Base-by-base conservation (phyloP, 2,888 invertebrate genomes). In the Incurvaria masculella region DNA sequence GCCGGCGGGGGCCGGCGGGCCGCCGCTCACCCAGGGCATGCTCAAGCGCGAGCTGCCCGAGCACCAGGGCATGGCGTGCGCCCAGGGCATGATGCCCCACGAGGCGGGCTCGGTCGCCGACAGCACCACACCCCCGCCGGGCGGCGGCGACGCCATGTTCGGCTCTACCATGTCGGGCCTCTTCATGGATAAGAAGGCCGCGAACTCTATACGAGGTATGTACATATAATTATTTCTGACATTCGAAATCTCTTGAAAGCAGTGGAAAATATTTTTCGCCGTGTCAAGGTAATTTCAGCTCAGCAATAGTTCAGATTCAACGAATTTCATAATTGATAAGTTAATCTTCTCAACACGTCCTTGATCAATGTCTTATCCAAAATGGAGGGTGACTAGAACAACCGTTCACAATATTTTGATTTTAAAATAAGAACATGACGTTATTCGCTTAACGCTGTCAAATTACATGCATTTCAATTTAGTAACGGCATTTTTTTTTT, bases 121-220 rank as follows among this genome's bases (percentile, higher is more conserved):
- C 59, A 83, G 83, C 54, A 82, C 84, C 10, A 83, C 83, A 1
- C 83, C 84, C 0, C 81, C 82, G 45, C 50, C 55, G 0, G 72
- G 74, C 14, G 66, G 64, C 56, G 68, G 69, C 51, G 75, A 75
- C 41, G 70, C 71, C n/a, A 70, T 78, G 66, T 71, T 72, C 53
- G 72, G 75, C 44, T 67, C 79, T 0, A 69, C 72, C 0, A 66
- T 79, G 50, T 66, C 72, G 19, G 72, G 71, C 23, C 72, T 78
- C 72, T 81, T 79, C 49, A 80, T 82, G 66, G 82, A 83, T 56
- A 76, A 81, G 64, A 84, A 83, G 64, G 81, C 78, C 51, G 83
- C 82, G 47, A 86, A 85, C 63, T 85, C 85, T 45, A 86, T 86
- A 55, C 70, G 85, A 85, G 86, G 86, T 86, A 79, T 57, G 53